Conservation (phyloP, 1,140 invertebrate species). For the Whitmania pigra region DNA sequence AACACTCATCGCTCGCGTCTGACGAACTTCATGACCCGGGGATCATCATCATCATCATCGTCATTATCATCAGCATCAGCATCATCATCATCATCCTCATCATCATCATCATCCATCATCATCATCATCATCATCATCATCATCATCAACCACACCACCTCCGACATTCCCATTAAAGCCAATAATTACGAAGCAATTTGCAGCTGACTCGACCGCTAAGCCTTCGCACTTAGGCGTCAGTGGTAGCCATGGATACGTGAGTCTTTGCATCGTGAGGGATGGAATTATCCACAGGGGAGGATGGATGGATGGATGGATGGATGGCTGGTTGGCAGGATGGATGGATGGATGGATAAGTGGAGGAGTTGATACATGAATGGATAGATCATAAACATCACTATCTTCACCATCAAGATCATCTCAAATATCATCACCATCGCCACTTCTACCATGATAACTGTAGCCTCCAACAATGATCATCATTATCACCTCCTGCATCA, state of each 20-base stretch:
- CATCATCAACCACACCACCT: neutral
- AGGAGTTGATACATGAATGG: neutral
- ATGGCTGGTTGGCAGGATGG: neutral
- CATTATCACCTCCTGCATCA: neutral
- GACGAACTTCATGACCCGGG: no score
- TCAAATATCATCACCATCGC: neutral
- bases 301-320: neutral
- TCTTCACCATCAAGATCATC: neutral
- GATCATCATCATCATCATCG: no score
- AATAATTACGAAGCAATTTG: no score
- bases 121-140: neutral
- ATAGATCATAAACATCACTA: neutral
- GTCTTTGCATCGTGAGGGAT: neutral
- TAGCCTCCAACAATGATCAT: no score
- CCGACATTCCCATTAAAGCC: conserved; percentile 3
- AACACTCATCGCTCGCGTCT: no score
- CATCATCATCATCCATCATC: no score
- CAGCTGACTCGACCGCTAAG: neutral
- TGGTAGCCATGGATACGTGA: neutral
- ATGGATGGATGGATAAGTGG: neutral
- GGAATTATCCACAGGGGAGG: neutral
- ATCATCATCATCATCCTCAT: no score
- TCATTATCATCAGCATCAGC: no score
- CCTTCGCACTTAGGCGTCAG: neutral
- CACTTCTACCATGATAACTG: no score